phyloP scores from a whole-genome alignment of 2,797 vertebrate genomes.

The Xiphophorus birchmanni region DNA sequence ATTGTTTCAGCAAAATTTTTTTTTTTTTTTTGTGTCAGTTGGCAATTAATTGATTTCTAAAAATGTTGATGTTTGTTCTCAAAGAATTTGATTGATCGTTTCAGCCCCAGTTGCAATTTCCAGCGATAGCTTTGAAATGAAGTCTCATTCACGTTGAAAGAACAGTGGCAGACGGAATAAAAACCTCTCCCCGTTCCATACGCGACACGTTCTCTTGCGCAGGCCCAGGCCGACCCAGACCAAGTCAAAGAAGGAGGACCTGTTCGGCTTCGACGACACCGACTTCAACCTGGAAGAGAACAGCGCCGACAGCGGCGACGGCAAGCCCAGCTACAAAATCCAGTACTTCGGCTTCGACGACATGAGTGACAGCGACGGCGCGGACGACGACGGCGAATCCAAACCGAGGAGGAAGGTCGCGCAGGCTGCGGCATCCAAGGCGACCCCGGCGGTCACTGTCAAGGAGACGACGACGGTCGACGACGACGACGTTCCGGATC shows the following conservation, averaged over 20 bases:
- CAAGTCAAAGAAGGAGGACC: slow-evolving; percentile 93
- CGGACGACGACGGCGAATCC: slow-evolving; percentile 71
- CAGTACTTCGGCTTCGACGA: slow-evolving; percentile 99
- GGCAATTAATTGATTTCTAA: no score
- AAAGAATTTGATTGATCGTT: no score
- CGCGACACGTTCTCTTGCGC: slow-evolving; percentile 15
- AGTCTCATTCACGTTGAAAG: neutral
- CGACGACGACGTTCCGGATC: slow-evolving; percentile 66
- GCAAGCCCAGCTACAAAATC: slow-evolving; percentile 94
- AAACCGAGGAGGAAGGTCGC: slow-evolving; percentile 85
- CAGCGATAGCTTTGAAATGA: neutral
- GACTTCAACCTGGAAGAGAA: slow-evolving; percentile 83
- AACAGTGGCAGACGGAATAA: neutral
- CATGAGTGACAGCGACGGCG: slow-evolving; percentile 92
- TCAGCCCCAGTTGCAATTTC: neutral
- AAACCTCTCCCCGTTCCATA: neutral
- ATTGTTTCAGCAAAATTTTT: no score
- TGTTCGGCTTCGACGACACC: slow-evolving; percentile 93
- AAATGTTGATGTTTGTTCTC: no score
- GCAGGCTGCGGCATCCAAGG: slow-evolving; percentile 70
- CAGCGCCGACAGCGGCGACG: slow-evolving; percentile 71
- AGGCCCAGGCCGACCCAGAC: slow-evolving; percentile 86
- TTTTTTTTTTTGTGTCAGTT: no score
- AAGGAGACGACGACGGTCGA: slow-evolving; percentile 26
- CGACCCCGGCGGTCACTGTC: slow-evolving; percentile 18